phyloP scores from a whole-genome alignment of 2,888 invertebrate genomes.

The Lapara coniferarum region DNA sequence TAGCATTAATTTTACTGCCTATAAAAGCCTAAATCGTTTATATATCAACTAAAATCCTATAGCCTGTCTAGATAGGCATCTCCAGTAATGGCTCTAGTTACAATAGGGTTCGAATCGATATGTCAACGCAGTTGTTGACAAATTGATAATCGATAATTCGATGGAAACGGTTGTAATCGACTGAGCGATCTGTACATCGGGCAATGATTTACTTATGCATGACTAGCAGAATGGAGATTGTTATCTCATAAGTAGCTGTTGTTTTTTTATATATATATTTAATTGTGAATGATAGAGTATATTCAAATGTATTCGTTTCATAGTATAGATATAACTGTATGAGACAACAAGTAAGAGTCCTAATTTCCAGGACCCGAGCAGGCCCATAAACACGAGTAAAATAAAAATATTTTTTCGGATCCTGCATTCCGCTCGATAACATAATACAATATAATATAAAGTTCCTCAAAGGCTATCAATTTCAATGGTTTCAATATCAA shows the following conservation, averaged over 20 bases:
- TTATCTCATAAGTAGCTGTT: neutral
- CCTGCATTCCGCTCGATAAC: too few relatives aligned
- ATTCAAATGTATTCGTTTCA: neutral
- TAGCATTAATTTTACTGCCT: neutral
- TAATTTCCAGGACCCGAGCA: too few relatives aligned
- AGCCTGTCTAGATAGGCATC: constrained; percentile 14
- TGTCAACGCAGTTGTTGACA: constrained; percentile 54
- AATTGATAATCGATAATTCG: constrained; percentile 64
- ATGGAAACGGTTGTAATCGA: constrained; percentile 45
- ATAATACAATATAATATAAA: too few relatives aligned
- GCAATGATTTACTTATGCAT: neutral
- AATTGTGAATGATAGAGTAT: neutral
- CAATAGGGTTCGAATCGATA: constrained; percentile 47
- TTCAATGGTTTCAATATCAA: neutral
- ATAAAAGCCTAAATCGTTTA: neutral
- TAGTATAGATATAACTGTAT: too few relatives aligned
- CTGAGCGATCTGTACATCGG: neutral
- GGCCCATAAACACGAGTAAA: too few relatives aligned
- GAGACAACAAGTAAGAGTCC: too few relatives aligned
- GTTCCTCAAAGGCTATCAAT: too few relatives aligned
- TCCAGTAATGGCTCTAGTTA: constrained; percentile 25
- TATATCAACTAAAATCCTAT: neutral
- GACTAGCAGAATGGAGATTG: neutral
- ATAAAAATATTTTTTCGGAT: too few relatives aligned
- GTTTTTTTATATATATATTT: neutral